A percentile compares a stretch with the other conserved stretches of the same genome.
phyloP scores from a whole-genome alignment of 2,113 vertebrate genomes.

The Petroica traversi region DNA sequence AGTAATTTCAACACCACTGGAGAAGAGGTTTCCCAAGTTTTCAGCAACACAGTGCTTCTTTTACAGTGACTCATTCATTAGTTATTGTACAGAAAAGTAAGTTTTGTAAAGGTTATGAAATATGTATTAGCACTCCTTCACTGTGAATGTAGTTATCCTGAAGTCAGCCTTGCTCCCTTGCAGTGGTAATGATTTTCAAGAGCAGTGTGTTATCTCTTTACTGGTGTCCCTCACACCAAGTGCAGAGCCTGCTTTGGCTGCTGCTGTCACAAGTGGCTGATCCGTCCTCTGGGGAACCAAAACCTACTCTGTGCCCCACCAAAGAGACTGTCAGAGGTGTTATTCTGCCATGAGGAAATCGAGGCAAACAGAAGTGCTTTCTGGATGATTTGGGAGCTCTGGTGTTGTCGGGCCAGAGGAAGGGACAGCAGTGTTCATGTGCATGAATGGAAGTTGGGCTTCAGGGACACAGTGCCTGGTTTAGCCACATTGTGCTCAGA shows the following conservation, averaged over 20 bases:
- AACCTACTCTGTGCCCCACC: rapidly evolving
- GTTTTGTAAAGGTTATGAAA: neutral
- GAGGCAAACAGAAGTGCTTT: neutral
- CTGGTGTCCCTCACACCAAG: rapidly evolving
- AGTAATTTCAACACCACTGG: neutral
- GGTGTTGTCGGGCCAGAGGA: neutral
- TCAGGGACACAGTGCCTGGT: neutral
- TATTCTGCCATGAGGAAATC: neutral
- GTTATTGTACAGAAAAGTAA: neutral
- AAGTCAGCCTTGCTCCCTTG: neutral
- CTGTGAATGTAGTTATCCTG: neutral
- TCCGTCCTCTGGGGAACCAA: neutral
- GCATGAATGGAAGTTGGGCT: neutral
- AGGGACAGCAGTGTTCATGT: neutral
- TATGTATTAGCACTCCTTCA: neutral
- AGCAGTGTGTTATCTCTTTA: neutral
- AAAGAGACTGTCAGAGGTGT: neutral
- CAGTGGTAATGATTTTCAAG: neutral
- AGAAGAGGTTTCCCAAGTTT: neutral
- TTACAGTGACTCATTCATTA: neutral
- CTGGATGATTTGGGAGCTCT: neutral
- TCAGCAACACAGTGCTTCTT: neutral
- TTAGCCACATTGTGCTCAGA: neutral
- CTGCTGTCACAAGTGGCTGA: neutral
- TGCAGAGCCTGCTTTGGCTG: neutral